These are phyloP conservation scores for Magallana gigas DNA, from an alignment of 1,140 invertebrate species.

Conservation along the genomic window DNA sequence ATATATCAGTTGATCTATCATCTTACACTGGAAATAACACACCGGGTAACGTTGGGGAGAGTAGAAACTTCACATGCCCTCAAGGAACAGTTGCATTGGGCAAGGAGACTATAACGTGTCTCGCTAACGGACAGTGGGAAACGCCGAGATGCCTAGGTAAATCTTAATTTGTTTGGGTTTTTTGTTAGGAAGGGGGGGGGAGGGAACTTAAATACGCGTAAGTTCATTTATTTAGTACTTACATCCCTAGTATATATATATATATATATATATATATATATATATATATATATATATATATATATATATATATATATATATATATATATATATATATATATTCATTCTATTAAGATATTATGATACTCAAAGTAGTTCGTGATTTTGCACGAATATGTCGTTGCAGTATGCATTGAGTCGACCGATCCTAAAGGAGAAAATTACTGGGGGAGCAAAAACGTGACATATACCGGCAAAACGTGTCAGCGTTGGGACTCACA, in stretches of 20 bases:
- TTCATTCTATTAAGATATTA: too few relatives aligned
- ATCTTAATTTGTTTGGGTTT: neutral
- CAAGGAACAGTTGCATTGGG: neutral
- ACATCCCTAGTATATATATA: too few relatives aligned
- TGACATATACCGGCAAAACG: neutral
- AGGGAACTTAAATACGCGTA: too few relatives aligned
- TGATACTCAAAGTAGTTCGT: too few relatives aligned
- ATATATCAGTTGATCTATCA: neutral
- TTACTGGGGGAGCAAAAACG: slow-evolving; percentile 16
- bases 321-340: too few relatives aligned
- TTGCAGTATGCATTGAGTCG: neutral
- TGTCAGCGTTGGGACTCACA: slow-evolving; percentile 9
- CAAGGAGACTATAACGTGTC: neutral
- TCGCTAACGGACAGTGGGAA: neutral
- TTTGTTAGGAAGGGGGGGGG: too few relatives aligned
- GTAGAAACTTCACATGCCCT: neutral
- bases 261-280: too few relatives aligned
- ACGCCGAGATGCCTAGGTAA: neutral
- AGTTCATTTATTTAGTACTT: too few relatives aligned
- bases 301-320: too few relatives aligned
- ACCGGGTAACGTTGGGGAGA: neutral
- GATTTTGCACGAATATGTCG: too few relatives aligned
- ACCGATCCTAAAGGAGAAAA: neutral
- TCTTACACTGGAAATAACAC: neutral
- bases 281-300: too few relatives aligned